These are phyloP conservation scores for Siniperca obscura DNA, from an alignment of 2,797 vertebrate species.

Conservation along the genomic window DNA sequence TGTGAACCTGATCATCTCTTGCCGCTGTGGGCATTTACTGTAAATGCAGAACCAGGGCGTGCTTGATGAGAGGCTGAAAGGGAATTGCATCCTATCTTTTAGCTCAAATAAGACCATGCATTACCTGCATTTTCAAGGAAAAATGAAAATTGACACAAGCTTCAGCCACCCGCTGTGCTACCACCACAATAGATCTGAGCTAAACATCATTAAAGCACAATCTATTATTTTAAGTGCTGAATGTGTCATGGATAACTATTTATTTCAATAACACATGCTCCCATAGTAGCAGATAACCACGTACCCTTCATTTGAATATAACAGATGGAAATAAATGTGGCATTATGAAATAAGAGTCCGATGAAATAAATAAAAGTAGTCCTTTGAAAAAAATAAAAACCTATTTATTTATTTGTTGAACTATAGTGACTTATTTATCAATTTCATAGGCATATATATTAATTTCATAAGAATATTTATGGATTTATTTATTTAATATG, in stretches of 20 bases:
- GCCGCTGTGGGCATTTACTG: slow-evolving; percentile 11
- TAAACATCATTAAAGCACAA: slow-evolving; percentile 17
- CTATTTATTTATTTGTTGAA: too few species aligned
- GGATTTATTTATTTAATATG: too few species aligned
- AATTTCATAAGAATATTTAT: too few species aligned
- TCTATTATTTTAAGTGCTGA: slow-evolving; percentile 27
- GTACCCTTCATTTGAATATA: too few species aligned
- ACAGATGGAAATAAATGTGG: too few species aligned
- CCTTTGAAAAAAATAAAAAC: too few species aligned
- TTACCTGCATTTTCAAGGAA: slow-evolving; percentile 28
- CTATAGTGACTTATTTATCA: too few species aligned
- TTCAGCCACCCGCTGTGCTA: background rate
- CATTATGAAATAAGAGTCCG: too few species aligned
- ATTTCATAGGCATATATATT: too few species aligned
- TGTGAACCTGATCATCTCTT: slow-evolving; percentile 46
- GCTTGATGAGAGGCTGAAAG: slow-evolving; percentile 16
- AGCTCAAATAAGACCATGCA: slow-evolving; percentile 26
- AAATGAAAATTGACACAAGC: slow-evolving; percentile 18
- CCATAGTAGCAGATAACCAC: background rate
- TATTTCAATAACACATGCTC: slow-evolving; percentile 16
- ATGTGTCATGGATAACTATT: slow-evolving; percentile 19
- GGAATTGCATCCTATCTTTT: slow-evolving; percentile 11
- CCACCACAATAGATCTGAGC: slow-evolving; percentile 15
- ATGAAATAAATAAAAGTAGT: too few species aligned
- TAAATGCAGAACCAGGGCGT: slow-evolving; percentile 16